A percentile compares a stretch with the other conserved stretches of the same genome.
These are phyloP conservation scores for Mactromeris polynyma DNA, from an alignment of 2,888 invertebrate genomes.

Conservation along the genomic window DNA sequence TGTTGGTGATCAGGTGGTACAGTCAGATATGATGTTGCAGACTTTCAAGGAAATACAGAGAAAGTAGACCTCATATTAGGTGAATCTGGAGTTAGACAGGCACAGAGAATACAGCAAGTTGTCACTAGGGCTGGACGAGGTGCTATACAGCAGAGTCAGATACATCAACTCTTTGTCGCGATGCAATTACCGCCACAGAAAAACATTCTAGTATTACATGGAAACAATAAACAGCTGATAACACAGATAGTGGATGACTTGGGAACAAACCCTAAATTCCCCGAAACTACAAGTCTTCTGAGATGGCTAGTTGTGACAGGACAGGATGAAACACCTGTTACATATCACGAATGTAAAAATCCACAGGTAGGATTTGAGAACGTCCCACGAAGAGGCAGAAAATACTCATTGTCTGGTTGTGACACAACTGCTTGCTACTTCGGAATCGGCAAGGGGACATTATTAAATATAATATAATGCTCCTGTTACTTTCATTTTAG, in stretches of 20 bases:
- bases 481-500: neutral
- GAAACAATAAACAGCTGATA: neutral
- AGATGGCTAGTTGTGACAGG: conserved; percentile 9
- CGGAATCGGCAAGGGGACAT: neutral
- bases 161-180: neutral
- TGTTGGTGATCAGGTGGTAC: too few species aligned
- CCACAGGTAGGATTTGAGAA: neutral
- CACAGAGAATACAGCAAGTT: conserved; percentile 23
- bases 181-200: neutral
- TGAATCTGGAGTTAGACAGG: conserved; percentile 19
- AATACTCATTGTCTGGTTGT: conserved; percentile 20
- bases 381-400: conserved; percentile 31
- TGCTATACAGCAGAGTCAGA: neutral
- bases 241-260: neutral
- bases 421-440: too few species aligned
- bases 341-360: neutral
- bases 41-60: too few species aligned
- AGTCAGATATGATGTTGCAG: too few species aligned
- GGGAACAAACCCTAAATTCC: neutral
- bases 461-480: neutral
- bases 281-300: neutral
- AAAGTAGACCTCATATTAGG: conserved; percentile 7
- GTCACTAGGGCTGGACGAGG: neutral
- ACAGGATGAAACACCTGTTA: neutral
- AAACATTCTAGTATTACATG: neutral